Percentiles rank a stretch among this genome's conserved stretches.
Evolutionary conservation across 2,797 vertebrate genomes (phyloP).

Genomic region (Mycteria americana): DNA sequence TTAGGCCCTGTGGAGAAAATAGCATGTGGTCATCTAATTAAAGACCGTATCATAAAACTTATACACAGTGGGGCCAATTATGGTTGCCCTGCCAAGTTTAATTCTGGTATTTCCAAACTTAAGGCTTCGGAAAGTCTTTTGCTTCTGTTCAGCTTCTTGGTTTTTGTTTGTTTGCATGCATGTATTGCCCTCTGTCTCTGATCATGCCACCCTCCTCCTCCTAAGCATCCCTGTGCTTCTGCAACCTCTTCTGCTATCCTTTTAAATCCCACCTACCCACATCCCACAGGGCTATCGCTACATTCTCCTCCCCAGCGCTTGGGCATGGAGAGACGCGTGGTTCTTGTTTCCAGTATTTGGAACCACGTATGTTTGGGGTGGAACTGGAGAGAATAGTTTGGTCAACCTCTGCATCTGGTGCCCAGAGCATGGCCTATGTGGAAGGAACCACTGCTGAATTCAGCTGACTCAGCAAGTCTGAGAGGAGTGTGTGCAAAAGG

Average conservation of each 20-base stretch:
- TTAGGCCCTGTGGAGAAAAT: neutral
- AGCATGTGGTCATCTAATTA: constrained; percentile 33
- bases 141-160: neutral
- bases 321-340: neutral
- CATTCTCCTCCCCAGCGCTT: neutral
- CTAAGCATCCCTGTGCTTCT: neutral
- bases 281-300: neutral
- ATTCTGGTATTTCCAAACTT: constrained; percentile 5
- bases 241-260: neutral
- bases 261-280: neutral
- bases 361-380: neutral
- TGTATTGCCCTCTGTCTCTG: neutral
- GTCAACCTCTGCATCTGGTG: neutral
- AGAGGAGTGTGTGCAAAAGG: neutral
- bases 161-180: neutral
- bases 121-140: neutral
- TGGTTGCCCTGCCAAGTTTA: neutral
- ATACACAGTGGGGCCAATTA: neutral
- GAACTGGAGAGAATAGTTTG: neutral
- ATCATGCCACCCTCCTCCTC: neutral
- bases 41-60: neutral
- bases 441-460: neutral
- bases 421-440: neutral
- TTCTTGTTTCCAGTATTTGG: neutral
- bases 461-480: neutral